These are phyloP conservation scores for Otolemur crassicaudatus DNA, from an alignment of 2,797 vertebrate genomes.

Conservation along the genomic window DNA sequence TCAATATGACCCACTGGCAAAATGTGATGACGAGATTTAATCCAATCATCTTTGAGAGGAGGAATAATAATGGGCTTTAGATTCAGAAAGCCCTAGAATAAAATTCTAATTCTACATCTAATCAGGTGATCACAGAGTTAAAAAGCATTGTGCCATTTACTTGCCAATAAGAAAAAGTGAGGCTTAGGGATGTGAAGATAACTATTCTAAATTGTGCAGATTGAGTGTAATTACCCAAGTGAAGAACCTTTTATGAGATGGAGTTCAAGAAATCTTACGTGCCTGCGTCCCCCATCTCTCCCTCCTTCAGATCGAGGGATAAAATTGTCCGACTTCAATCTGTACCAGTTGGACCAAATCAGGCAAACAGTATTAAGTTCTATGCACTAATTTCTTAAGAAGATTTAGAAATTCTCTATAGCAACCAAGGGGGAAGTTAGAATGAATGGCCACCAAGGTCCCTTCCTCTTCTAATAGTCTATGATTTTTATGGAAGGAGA, in stretches of 20 bases:
- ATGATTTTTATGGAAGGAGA: background rate
- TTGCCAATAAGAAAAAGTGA: constrained; percentile 11
- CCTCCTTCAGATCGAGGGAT: background rate
- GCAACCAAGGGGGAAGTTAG: constrained; percentile 9
- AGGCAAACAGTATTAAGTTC: background rate
- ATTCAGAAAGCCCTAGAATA: background rate
- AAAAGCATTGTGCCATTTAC: background rate
- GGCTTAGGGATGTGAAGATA: background rate
- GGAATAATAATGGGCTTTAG: background rate
- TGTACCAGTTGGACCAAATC: background rate
- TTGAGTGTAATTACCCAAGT: background rate
- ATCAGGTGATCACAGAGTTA: background rate
- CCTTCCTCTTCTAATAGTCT: constrained; percentile 14
- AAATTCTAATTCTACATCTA: background rate
- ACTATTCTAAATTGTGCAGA: background rate
- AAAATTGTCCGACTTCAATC: background rate
- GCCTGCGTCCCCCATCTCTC: background rate
- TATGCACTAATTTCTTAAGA: background rate
- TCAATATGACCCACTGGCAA: background rate
- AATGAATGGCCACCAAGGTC: background rate
- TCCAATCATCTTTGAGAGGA: background rate
- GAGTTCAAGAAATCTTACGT: background rate
- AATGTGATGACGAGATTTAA: background rate
- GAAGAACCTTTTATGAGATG: background rate
- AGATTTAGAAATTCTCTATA: constrained; percentile 42